phyloP scores from a whole-genome alignment of 2,797 vertebrate genomes.

The Toxotes lorentzi region DNA sequence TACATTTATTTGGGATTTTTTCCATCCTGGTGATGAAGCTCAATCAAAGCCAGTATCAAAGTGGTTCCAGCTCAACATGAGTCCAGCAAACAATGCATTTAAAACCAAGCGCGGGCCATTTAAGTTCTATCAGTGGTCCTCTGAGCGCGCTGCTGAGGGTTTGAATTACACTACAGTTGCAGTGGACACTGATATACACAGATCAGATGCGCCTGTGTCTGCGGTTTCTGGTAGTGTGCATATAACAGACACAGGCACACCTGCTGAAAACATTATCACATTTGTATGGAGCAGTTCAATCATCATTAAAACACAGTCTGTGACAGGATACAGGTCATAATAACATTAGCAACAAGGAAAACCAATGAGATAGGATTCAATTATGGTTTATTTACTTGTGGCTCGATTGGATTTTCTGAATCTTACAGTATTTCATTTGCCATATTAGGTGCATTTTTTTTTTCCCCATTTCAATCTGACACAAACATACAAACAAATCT shows the following conservation, averaged over 20 bases:
- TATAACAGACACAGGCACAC: conserved; percentile 50
- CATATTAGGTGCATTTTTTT: not conserved
- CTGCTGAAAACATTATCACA: conserved; percentile 59
- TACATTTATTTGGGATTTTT: not conserved
- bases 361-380: not conserved
- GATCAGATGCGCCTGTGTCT: conserved; percentile 68
- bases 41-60: conserved; percentile 20
- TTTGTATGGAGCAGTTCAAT: conserved; percentile 3
- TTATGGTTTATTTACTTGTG: not conserved
- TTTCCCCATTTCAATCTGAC: not conserved
- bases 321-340: conserved; percentile 8
- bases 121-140: conserved; percentile 9
- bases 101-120: conserved; percentile 41
- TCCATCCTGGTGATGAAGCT: not conserved
- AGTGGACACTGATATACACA: conserved; percentile 47
- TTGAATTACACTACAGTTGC: conserved; percentile 77
- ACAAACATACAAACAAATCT: not conserved
- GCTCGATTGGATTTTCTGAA: not conserved
- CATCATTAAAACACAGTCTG: conserved; percentile 10
- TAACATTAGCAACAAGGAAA: conserved; percentile 8
- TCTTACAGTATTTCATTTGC: not conserved
- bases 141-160: not conserved
- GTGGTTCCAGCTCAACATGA: conserved; percentile 12
- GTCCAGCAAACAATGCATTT: conserved; percentile 52
- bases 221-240: conserved; percentile 50